phyloP scores from a whole-genome alignment of 2,888 invertebrate species.

The Lasioglossum villosulum region DNA sequence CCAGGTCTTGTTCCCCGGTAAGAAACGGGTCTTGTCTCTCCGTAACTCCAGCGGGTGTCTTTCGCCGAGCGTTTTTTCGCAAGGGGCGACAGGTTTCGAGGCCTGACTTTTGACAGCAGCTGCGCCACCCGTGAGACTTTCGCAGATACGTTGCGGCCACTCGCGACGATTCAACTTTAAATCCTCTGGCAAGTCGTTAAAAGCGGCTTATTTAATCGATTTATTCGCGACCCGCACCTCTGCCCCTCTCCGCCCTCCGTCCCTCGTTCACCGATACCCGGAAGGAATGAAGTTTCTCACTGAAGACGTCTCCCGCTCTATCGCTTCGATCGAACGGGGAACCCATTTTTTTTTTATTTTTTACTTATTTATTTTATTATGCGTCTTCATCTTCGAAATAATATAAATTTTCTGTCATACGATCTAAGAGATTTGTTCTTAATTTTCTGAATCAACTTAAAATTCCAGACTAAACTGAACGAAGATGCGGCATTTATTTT shows the following conservation, averaged over 20 bases:
- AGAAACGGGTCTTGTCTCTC: slow-evolving; percentile 35
- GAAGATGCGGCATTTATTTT: background rate
- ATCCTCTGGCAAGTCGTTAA: slow-evolving; percentile 62
- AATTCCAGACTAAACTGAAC: no score
- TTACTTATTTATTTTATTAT: slow-evolving; percentile 3
- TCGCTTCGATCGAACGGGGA: slow-evolving; percentile 5
- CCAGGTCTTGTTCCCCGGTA: slow-evolving; percentile 61
- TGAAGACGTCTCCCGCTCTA: slow-evolving; percentile 5
- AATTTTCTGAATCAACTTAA: no score
- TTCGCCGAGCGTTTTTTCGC: slow-evolving; percentile 30
- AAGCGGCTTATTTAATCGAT: slow-evolving; percentile 58
- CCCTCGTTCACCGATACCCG: slow-evolving; percentile 4
- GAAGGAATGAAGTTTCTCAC: slow-evolving; percentile 19
- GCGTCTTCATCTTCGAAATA: no score
- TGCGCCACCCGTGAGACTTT: slow-evolving; percentile 57
- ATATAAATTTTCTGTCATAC: no score
- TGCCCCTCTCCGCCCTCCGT: background rate
- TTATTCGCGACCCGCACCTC: slow-evolving; percentile 31
- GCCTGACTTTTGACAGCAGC: slow-evolving; percentile 58
- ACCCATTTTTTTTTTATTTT: no score
- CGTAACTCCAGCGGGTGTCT: slow-evolving; percentile 49
- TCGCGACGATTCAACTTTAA: slow-evolving; percentile 59
- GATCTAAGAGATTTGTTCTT: no score
- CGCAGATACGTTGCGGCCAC: slow-evolving; percentile 58
- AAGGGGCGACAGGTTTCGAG: slow-evolving; percentile 14